Conservation (phyloP, 1,140 invertebrate species). For the Tenebrio molitor region DNA sequence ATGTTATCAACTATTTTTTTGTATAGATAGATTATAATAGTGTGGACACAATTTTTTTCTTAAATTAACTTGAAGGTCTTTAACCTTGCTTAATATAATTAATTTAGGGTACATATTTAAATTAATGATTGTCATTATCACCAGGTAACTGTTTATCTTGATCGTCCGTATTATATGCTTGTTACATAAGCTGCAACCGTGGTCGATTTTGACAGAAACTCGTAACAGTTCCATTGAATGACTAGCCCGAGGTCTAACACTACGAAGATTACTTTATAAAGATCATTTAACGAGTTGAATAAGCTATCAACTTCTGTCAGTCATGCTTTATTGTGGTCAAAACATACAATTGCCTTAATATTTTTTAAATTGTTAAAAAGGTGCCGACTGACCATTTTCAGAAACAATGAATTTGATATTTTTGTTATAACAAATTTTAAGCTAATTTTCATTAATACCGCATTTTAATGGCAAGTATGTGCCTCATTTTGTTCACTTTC, state of each 20-base stretch:
- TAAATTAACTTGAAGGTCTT: too few species aligned
- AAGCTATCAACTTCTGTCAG: slow-evolving; percentile 36
- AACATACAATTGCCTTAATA: slow-evolving; percentile 25
- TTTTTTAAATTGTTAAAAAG: slow-evolving; percentile 38
- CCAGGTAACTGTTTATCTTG: not conserved
- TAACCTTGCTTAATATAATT: slow-evolving; percentile 18
- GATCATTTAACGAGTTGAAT: slow-evolving; percentile 28
- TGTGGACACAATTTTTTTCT: too few species aligned
- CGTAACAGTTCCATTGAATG: slow-evolving; percentile 20
- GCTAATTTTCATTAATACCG: slow-evolving; percentile 1
- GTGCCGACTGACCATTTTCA: slow-evolving; percentile 41
- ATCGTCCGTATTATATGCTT: not conserved
- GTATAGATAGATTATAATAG: too few species aligned
- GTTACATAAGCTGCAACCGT: slow-evolving; percentile 18
- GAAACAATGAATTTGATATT: slow-evolving; percentile 28
- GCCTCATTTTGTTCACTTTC: too few species aligned
- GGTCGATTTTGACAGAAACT: slow-evolving; percentile 15
- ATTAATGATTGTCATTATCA: slow-evolving; percentile 1
- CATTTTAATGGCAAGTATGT: not conserved
- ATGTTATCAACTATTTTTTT: too few species aligned
- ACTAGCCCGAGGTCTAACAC: slow-evolving; percentile 10
- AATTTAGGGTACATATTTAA: slow-evolving; percentile 3
- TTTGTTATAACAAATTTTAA: slow-evolving; percentile 13
- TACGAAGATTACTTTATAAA: slow-evolving; percentile 31
- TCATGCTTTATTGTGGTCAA: slow-evolving; percentile 18